These are phyloP conservation scores for Perithous albicinctus DNA, from an alignment of 2,888 invertebrate species.

Conservation along the genomic window DNA sequence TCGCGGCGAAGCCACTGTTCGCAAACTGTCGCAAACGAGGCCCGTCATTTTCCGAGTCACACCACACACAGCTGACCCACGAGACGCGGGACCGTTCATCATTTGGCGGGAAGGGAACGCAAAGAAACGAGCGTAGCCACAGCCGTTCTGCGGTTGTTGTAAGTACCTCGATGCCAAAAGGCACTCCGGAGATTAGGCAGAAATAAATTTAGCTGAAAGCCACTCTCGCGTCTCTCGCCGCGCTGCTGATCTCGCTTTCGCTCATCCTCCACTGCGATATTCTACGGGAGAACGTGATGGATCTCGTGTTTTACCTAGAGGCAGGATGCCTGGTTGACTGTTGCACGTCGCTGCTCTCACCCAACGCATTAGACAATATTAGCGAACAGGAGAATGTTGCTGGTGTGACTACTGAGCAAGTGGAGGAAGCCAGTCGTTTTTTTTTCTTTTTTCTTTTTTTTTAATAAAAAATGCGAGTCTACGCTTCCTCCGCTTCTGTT, in stretches of 20 bases:
- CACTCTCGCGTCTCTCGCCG: conserved; percentile 37
- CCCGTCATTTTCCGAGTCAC: conserved; percentile 53
- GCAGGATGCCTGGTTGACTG: conserved; percentile 22
- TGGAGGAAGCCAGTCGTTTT: neutral
- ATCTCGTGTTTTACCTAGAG: conserved; percentile 56
- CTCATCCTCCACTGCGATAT: neutral
- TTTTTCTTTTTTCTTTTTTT: conserved; percentile 16
- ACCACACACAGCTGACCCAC: conserved; percentile 42
- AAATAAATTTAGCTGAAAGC: conserved; percentile 66
- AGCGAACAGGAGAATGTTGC: conserved; percentile 17
- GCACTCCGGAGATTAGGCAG: conserved; percentile 62
- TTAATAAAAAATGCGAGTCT: conserved; percentile 9
- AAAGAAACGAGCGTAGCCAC: neutral
- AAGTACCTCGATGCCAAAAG: conserved; percentile 34
- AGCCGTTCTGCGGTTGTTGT: neutral
- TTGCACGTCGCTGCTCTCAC: conserved; percentile 37
- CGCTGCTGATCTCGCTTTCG: conserved; percentile 12
- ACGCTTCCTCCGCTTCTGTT: neutral
- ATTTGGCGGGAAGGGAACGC: neutral
- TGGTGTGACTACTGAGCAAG: neutral
- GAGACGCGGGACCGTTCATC: conserved; percentile 3
- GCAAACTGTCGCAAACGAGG: conserved; percentile 57
- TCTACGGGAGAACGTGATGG: conserved; percentile 46
- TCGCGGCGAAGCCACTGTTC: conserved; percentile 15
- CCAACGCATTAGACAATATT: conserved; percentile 55